phyloP scores from a whole-genome alignment of 2,797 vertebrate species.

The Synanceia verrucosa region DNA sequence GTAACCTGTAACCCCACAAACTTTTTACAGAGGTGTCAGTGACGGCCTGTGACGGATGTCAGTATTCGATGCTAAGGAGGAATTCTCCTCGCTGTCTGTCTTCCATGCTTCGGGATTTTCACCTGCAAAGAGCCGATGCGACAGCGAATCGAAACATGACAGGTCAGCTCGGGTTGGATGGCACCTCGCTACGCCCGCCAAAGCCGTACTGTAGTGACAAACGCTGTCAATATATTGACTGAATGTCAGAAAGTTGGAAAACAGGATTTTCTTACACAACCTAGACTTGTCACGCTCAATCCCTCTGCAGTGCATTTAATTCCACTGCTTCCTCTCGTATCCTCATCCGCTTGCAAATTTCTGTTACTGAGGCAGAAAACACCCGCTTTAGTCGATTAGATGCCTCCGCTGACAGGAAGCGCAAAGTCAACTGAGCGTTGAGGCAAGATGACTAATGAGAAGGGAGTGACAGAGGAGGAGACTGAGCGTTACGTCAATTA shows the following conservation, averaged over 20 bases:
- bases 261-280: constrained; percentile 68
- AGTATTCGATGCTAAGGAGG: constrained; percentile 21
- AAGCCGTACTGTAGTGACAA: constrained; percentile 76
- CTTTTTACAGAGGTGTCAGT: constrained; percentile 23
- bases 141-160: constrained; percentile 76
- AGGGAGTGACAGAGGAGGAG: constrained; percentile 75
- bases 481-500: constrained; percentile 70
- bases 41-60: constrained; percentile 30
- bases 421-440: constrained; percentile 68
- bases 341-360: constrained; percentile 57
- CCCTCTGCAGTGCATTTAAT: constrained; percentile 57
- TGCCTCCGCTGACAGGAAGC: constrained; percentile 68
- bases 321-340: constrained; percentile 30
- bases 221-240: constrained; percentile 84
- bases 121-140: constrained; percentile 58
- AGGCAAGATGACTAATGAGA: constrained; percentile 80
- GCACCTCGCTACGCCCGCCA: constrained; percentile 58
- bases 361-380: constrained; percentile 69
- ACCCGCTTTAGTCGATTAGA: constrained; percentile 69
- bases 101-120: constrained; percentile 62
- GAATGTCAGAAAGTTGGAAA: constrained; percentile 82
- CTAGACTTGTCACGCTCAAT: constrained; percentile 54
- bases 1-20: not conserved
- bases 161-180: constrained; percentile 65
- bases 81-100: constrained; percentile 60